Evolutionary conservation across 2,888 invertebrate species (phyloP).

Genomic region (Ischnura elegans): DNA sequence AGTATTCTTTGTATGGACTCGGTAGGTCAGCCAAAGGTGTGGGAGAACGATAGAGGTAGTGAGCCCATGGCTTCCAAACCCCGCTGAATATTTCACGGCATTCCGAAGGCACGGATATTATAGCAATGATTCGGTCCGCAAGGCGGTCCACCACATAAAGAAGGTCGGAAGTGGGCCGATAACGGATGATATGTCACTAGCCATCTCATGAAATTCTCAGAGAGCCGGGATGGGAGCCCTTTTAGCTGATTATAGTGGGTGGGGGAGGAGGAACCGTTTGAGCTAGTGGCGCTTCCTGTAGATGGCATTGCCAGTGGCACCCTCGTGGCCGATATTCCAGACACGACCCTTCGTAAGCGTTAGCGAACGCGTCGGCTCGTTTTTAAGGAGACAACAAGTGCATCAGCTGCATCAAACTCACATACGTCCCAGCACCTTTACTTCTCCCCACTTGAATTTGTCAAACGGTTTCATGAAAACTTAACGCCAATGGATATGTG

Average conservation of each 20-base stretch:
- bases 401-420: neutral
- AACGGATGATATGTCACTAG: slow-evolving; percentile 34
- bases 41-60: neutral
- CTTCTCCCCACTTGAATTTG: no score
- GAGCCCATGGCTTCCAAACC: neutral
- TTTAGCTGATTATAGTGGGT: slow-evolving; percentile 12
- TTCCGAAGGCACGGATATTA: slow-evolving; percentile 28
- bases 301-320: neutral
- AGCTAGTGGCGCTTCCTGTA: neutral
- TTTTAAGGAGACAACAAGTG: no score
- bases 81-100: slow-evolving; percentile 43
- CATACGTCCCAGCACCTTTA: neutral
- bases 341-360: neutral
- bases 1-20: neutral
- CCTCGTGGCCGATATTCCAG: neutral
- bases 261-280: neutral
- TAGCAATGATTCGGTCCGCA: slow-evolving; percentile 48
- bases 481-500: no score
- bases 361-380: neutral
- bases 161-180: slow-evolving; percentile 15
- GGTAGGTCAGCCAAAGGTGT: neutral
- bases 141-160: slow-evolving; percentile 37
- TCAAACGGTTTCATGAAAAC: no score
- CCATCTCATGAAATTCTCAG: slow-evolving; percentile 12
- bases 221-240: neutral